Evolutionary conservation across 2,888 invertebrate species (phyloP).

Genomic region (Latheticus oryzae): DNA sequence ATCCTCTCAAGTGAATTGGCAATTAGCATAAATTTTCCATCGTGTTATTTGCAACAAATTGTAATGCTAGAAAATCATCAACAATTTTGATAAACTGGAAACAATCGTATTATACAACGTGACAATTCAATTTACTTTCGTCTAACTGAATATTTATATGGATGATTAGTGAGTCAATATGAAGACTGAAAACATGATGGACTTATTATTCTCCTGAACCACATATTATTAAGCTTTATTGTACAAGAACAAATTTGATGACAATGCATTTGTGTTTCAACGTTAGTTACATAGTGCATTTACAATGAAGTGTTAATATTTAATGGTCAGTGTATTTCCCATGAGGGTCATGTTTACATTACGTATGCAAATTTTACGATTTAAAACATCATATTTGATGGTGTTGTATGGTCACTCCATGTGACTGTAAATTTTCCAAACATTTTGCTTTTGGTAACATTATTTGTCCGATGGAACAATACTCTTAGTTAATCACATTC

Average conservation of each 20-base stretch:
- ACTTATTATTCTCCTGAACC: conserved; percentile 17
- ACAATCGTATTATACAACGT: conserved; percentile 3
- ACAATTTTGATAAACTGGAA: conserved; percentile 1
- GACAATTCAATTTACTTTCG: conserved; percentile 14
- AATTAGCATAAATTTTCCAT: no score
- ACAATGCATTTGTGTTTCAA: conserved; percentile 36
- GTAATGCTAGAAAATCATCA: no score
- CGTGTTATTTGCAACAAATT: no score
- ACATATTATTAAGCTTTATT: conserved; percentile 36
- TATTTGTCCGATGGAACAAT: conserved; percentile 17
- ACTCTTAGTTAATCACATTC: conserved; percentile 1
- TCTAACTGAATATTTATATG: conserved; percentile 6
- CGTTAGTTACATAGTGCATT: conserved; percentile 50
- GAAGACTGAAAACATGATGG: conserved; percentile 25
- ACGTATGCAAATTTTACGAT: conserved; percentile 57
- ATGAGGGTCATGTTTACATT: conserved; percentile 51
- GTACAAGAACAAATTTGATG: conserved; percentile 39
- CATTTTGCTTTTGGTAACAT: conserved; percentile 26
- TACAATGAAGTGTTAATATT: conserved; percentile 60
- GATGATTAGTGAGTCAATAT: conserved; percentile 1
- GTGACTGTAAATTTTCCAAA: conserved; percentile 31
- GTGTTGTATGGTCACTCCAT: conserved; percentile 13
- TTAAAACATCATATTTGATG: conserved; percentile 45
- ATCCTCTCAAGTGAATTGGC: no score
- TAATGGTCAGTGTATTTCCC: conserved; percentile 58